phyloP scores from a whole-genome alignment of 2,797 vertebrate genomes.

The Vultur gryphus region DNA sequence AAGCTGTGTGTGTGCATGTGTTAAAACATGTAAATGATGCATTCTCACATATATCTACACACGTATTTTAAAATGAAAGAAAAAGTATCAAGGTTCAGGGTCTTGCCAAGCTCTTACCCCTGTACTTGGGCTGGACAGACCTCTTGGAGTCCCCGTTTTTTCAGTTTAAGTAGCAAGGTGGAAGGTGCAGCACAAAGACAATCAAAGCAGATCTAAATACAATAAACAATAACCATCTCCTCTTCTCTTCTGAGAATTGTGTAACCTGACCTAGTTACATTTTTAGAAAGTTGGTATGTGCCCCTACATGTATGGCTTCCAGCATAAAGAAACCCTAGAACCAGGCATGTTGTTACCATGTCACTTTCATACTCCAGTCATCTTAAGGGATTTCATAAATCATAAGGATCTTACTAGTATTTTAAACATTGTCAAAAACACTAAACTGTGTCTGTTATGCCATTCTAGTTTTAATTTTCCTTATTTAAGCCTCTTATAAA shows the following conservation, averaged over 20 bases:
- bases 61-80: not conserved
- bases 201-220: not conserved
- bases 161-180: not conserved
- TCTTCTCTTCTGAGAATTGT: not conserved
- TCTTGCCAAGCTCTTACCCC: not conserved
- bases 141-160: not conserved
- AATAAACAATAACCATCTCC: not conserved
- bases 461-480: conserved; percentile 30
- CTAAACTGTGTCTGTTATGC: not conserved
- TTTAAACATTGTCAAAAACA: not conserved
- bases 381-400: conserved; percentile 6
- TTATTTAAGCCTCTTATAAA: conserved; percentile 17
- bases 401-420: not conserved
- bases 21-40: not conserved
- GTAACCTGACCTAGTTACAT: not conserved
- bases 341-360: conserved; percentile 5
- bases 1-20: not conserved
- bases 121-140: not conserved
- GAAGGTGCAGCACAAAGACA: not conserved
- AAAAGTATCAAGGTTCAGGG: not conserved
- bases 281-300: conserved; percentile 14
- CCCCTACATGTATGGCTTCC: not conserved
- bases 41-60: not conserved
- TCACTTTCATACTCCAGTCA: not conserved
- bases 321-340: conserved; percentile 11